Percentiles rank a stretch among this genome's conserved stretches.
These are phyloP conservation scores for Xestia ashworthii DNA, from an alignment of 2,888 invertebrate species.

Conservation along the genomic window DNA sequence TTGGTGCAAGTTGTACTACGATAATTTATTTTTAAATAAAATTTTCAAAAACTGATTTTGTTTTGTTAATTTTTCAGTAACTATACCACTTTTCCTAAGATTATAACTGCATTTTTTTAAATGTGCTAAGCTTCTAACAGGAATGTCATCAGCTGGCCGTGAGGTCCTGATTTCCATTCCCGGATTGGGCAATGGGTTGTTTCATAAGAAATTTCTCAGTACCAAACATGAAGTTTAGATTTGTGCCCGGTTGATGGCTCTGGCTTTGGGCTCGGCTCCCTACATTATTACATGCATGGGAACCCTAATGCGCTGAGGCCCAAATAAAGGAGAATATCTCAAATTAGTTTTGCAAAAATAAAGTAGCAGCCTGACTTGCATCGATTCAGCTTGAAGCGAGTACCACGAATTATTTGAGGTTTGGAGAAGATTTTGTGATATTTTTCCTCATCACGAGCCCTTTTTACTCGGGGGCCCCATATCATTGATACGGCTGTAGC, in stretches of 20 bases:
- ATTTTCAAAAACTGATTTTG: conserved; percentile 74
- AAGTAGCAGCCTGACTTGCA: too few species aligned
- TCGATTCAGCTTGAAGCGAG: too few species aligned
- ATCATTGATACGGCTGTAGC: too few species aligned
- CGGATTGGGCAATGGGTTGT: not conserved
- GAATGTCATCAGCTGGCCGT: not conserved
- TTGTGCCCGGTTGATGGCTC: not conserved
- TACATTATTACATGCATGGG: not conserved
- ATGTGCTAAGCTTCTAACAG: not conserved
- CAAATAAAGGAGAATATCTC: too few species aligned
- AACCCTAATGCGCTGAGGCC: too few species aligned
- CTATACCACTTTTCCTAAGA: not conserved
- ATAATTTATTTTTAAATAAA: conserved; percentile 91
- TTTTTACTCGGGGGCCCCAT: too few species aligned
- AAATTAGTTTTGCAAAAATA: too few species aligned
- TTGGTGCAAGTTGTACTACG: conserved; percentile 89
- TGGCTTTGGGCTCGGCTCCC: not conserved
- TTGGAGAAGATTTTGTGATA: too few species aligned
- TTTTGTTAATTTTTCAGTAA: conserved; percentile 58
- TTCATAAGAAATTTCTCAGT: not conserved
- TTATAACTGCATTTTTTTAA: not conserved
- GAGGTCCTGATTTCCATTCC: not conserved
- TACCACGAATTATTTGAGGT: too few species aligned
- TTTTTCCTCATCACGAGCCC: too few species aligned
- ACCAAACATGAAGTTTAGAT: not conserved